phyloP scores from a whole-genome alignment of 2,113 vertebrate species.

The Terrapene triunguis region DNA sequence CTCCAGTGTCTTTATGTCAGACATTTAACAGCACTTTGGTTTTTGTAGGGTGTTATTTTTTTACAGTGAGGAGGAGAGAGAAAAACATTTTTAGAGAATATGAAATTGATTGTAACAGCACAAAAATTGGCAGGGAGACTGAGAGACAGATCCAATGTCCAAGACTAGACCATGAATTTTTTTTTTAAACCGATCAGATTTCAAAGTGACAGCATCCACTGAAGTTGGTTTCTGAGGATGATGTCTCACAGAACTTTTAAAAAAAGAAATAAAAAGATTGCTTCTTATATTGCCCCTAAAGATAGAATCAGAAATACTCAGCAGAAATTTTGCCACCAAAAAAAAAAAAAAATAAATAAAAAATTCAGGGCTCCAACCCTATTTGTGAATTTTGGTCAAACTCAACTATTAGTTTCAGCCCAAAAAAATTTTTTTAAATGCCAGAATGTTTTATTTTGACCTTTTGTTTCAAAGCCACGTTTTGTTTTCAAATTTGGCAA shows the following conservation, averaged over 20 bases:
- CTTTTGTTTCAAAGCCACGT: neutral
- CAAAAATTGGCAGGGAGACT: neutral
- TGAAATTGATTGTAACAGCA: neutral
- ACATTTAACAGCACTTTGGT: neutral
- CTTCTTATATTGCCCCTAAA: neutral
- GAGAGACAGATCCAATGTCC: accelerated
- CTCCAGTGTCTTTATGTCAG: neutral
- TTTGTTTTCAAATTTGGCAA: neutral
- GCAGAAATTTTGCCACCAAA: neutral
- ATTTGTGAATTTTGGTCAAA: neutral
- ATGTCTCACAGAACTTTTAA: neutral
- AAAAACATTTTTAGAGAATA: neutral
- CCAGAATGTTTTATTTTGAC: neutral
- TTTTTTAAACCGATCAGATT: accelerated
- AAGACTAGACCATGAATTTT: neutral
- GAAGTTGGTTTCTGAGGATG: neutral
- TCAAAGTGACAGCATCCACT: accelerated
- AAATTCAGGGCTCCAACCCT: neutral
- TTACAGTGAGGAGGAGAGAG: accelerated
- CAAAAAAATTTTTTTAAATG: neutral
- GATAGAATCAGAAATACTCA: neutral
- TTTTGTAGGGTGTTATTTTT: accelerated
- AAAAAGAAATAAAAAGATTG: accelerated
- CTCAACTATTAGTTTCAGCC: neutral
- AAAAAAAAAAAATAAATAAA: too few relatives aligned